phyloP scores from a whole-genome alignment of 2,888 invertebrate genomes.

The Habrosyne pyritoides region DNA sequence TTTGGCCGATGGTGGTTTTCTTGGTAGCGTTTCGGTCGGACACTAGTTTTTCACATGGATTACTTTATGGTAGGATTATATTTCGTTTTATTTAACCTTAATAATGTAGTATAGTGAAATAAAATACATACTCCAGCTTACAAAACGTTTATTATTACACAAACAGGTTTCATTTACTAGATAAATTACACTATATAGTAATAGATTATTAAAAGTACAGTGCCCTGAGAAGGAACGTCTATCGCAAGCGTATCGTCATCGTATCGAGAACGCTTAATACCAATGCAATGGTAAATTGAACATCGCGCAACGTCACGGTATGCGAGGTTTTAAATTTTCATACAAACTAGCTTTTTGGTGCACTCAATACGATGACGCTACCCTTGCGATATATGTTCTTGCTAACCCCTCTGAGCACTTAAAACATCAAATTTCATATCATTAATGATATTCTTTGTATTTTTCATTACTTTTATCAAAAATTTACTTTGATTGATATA shows the following conservation, averaged over 20 bases:
- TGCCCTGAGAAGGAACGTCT: too few species aligned
- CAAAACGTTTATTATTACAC: conserved; percentile 55
- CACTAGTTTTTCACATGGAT: too few species aligned
- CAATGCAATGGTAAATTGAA: too few species aligned
- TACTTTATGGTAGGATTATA: neutral
- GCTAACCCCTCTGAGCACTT: conserved; percentile 18
- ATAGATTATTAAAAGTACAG: conserved; percentile 31
- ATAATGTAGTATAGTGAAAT: neutral
- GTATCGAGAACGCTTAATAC: too few species aligned
- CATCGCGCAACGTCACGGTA: too few species aligned
- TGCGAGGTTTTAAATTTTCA: too few species aligned
- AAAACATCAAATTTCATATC: conserved; percentile 16
- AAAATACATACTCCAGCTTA: conserved; percentile 35
- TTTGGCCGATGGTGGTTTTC: too few species aligned
- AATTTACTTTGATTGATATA: conserved; percentile 8
- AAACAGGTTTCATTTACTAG: conserved; percentile 18
- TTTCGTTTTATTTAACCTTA: neutral
- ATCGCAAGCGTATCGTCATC: too few species aligned
- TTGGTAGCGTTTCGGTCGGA: too few species aligned
- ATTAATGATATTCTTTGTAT: conserved; percentile 4
- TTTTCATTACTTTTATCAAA: conserved; percentile 11
- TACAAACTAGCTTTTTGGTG: too few species aligned
- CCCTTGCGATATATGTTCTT: too few species aligned
- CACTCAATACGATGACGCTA: too few species aligned
- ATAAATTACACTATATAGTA: conserved; percentile 45